phyloP scores from a whole-genome alignment of 2,113 vertebrate genomes.

The Neogobius melanostomus region DNA sequence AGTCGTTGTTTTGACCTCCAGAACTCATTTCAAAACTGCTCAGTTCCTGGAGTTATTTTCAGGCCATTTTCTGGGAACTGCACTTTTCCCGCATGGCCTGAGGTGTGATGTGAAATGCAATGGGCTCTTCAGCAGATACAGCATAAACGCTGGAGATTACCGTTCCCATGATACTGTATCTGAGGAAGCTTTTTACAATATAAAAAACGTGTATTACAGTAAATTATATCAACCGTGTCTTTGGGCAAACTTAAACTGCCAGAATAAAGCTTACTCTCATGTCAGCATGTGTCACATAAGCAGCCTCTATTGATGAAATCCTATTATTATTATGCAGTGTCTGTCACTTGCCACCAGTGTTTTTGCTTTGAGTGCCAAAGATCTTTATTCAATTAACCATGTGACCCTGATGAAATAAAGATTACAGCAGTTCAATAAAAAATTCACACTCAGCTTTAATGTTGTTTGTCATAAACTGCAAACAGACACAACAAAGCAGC shows the following conservation, averaged over 20 bases:
- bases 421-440: neutral
- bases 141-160: neutral
- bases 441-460: neutral
- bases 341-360: conserved; percentile 4
- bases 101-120: neutral
- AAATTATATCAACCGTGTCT: neutral
- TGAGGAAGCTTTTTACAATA: neutral
- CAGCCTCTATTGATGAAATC: neutral
- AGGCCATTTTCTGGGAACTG: conserved; percentile 18
- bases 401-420: conserved; percentile 10
- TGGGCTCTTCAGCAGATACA: neutral
- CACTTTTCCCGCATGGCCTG: neutral
- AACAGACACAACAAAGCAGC: conserved; percentile 3
- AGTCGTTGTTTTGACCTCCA: conserved; percentile 17
- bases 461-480: conserved; percentile 6
- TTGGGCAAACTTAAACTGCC: conserved; percentile 16
- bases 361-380: neutral
- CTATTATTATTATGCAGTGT: conserved; percentile 13
- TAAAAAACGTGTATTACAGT: neutral
- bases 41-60: conserved; percentile 33
- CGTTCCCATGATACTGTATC: neutral
- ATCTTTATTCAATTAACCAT: conserved; percentile 19
- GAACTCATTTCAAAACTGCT: conserved; percentile 30
- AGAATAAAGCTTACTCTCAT: neutral
- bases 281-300: conserved; percentile 4